Base-by-base conservation (phyloP, 2,888 invertebrate genomes). In the Drosophila barbarae region DNA sequence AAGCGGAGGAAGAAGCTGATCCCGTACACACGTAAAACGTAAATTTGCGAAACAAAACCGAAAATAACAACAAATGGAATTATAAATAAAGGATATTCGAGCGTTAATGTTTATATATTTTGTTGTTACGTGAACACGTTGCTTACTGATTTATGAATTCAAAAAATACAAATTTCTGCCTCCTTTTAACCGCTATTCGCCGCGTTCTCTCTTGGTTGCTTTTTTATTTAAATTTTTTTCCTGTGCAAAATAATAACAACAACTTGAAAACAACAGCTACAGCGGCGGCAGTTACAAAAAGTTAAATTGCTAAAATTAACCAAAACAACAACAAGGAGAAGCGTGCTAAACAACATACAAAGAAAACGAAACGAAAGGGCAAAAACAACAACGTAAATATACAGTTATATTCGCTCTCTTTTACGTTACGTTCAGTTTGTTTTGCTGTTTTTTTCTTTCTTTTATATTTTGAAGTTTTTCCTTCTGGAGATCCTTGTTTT, bases 51-150 rank as follows among this genome's bases (percentile, higher is more conserved):
- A 21, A 21, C 21, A 21, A 21, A 21, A 26, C 26, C 26, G 26
- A 6, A 26, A 26, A 26, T 26, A 26, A 26, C 26, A 26, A 26
- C 5, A 26, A 26, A 26, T 26, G 26, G 3, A 26, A 26, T 1
- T 7, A 26, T 26, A 26, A 26, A 26, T 7, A 26, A 26, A 26
- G 7, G 26, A 23, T 23, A 23, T 23, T 23, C 23, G 23, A 23
- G 23, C 23, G 26, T 7, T 26, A 26, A 26, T 26, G 26, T 5
- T 26, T 26, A 26, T 26, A 26, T 23, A 23, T 23, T 23, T 23
- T 79, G 78, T 80, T 80, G 83, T 77, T 79, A 80, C 83, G 77
- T 77, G 83, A 83, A 80, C 83, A 80, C 83, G 83, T 76, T 80
- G 67, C 70, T 51, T 77, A 74, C 58, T 60, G 23, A 28, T 56